A percentile compares a stretch with the other conserved stretches of the same genome.
Conservation (phyloP, 1,140 invertebrate species). For the Aphelenchoides avenae region DNA sequence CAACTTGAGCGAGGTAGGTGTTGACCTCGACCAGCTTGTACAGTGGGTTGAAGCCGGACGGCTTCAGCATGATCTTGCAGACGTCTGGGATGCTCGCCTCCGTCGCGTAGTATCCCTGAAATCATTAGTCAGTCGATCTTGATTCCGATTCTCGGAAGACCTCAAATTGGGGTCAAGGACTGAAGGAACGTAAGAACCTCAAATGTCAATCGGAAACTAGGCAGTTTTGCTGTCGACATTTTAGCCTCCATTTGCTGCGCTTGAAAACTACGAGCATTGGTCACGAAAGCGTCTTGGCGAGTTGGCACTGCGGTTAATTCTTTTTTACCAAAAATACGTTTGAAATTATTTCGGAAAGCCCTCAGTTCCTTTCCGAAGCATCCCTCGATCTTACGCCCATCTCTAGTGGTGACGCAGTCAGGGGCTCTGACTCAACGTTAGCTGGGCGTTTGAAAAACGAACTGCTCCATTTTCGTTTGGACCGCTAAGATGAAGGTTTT, state of each 20-base stretch:
- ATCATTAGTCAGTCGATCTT: not conserved
- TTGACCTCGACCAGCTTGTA: constrained; percentile 17
- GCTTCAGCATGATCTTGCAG: constrained; percentile 20
- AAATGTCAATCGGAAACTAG: no score
- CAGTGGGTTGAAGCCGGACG: constrained; percentile 9
- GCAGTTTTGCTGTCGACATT: no score
- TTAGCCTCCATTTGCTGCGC: no score
- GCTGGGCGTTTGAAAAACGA: not conserved
- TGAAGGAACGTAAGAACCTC: no score
- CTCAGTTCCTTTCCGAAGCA: no score
- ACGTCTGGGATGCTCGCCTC: constrained; percentile 15
- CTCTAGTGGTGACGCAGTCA: not conserved
- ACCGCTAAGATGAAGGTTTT: not conserved
- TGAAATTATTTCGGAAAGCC: no score
- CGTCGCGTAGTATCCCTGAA: constrained; percentile 4
- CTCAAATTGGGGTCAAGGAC: not conserved
- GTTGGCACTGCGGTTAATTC: no score
- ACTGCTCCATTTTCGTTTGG: not conserved
- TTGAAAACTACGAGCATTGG: no score
- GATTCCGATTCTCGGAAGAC: not conserved
- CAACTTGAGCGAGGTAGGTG: constrained; percentile 8
- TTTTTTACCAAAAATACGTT: no score
- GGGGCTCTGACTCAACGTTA: not conserved
- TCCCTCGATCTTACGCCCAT: not conserved
- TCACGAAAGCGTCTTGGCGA: no score